Evolutionary conservation across 2,888 invertebrate species (phyloP).

Genomic region (Chymomyza procnemis): DNA sequence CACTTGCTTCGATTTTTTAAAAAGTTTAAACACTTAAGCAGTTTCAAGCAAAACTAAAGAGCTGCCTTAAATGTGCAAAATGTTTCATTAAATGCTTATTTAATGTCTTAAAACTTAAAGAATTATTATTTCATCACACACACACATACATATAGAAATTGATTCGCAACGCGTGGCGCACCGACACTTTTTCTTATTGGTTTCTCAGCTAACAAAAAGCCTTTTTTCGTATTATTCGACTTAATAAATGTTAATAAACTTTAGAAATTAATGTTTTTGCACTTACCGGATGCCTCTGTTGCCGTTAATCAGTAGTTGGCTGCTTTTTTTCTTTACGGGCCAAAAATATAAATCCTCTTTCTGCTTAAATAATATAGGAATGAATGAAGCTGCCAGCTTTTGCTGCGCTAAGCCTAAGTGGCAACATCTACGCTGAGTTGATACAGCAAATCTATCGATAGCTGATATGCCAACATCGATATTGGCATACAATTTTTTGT

Average conservation of each 20-base stretch:
- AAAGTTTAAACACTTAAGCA: not conserved
- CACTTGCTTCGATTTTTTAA: not conserved
- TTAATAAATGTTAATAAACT: not conserved
- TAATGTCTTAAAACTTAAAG: not conserved
- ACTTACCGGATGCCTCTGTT: constrained; percentile 69
- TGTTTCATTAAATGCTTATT: not conserved
- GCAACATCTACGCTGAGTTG: constrained; percentile 7
- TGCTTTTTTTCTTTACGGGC: constrained; percentile 48
- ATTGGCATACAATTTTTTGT: not conserved
- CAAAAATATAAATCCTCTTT: constrained; percentile 54
- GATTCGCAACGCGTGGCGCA: constrained; percentile 56
- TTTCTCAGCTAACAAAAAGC: constrained; percentile 32
- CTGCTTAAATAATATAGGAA: not conserved
- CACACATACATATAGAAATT: not conserved
- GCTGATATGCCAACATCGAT: constrained; percentile 79
- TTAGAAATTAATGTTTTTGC: constrained; percentile 12
- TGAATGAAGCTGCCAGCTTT: not conserved
- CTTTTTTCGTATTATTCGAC: not conserved
- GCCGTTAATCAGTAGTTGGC: constrained; percentile 59
- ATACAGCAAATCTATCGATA: constrained; percentile 97
- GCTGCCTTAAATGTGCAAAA: not conserved
- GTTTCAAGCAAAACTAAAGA: not conserved
- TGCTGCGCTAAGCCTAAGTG: not conserved
- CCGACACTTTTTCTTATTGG: constrained; percentile 17
- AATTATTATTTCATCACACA: constrained; percentile 4